Conservation (phyloP, 2,888 invertebrate species). For the Drosophila lacicola region DNA sequence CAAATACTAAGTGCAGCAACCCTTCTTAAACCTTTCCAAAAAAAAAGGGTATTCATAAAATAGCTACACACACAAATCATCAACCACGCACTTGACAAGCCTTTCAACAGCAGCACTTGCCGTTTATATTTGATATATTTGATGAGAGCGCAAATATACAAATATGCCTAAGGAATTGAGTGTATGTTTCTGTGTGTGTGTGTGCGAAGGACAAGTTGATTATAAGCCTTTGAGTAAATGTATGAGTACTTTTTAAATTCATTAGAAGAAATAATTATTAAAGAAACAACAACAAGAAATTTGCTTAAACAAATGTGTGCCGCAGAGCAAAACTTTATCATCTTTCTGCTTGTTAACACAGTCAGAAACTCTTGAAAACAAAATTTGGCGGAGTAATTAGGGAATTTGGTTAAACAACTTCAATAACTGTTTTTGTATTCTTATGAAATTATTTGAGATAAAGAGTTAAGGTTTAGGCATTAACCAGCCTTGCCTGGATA, state of each 20-base stretch:
- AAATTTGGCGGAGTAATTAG: constrained; percentile 20
- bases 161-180: constrained; percentile 38
- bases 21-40: background rate
- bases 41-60: constrained; percentile 7
- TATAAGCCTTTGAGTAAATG: constrained; percentile 47
- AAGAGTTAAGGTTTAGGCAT: background rate
- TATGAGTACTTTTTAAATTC: constrained; percentile 33
- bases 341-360: too few species aligned
- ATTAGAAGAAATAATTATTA: constrained; percentile 23
- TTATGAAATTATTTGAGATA: constrained; percentile 1
- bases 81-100: constrained; percentile 24
- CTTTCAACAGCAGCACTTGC: constrained; percentile 26
- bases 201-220: constrained; percentile 33
- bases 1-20: too few species aligned
- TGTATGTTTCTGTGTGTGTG: background rate
- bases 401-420: background rate
- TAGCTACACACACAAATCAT: constrained; percentile 2
- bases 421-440: background rate
- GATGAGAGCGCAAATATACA: constrained; percentile 44
- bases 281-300: constrained; percentile 19
- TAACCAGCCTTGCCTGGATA: too few species aligned
- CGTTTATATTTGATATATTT: constrained; percentile 40
- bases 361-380: constrained; percentile 1
- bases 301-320: constrained; percentile 11
- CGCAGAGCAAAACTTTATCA: constrained; percentile 1